These are phyloP conservation scores for Cossypha heuglini DNA, from an alignment of 2,797 vertebrate genomes.

Conservation along the genomic window DNA sequence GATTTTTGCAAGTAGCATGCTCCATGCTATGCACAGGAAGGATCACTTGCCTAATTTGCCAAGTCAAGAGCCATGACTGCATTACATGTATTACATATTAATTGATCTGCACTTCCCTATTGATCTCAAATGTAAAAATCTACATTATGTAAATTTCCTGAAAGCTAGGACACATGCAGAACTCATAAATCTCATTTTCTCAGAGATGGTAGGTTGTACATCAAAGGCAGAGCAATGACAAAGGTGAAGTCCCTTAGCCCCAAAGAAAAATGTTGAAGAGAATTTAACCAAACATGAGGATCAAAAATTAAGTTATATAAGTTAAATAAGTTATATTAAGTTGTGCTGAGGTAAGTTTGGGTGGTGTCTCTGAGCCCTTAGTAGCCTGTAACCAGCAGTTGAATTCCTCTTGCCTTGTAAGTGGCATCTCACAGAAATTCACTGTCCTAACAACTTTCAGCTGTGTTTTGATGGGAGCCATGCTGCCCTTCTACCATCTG, in stretches of 20 bases:
- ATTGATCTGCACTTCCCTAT: background rate
- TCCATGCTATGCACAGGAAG: background rate
- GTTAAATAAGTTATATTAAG: background rate
- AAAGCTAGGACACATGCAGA: background rate
- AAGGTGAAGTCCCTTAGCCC: background rate
- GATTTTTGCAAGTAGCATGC: background rate
- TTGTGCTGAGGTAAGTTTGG: background rate
- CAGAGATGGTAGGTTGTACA: background rate
- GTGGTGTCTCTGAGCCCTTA: background rate
- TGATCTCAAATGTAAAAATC: background rate
- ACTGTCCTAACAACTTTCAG: background rate
- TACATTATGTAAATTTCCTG: background rate
- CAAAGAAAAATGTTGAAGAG: background rate
- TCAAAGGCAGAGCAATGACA: background rate
- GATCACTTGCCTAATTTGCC: background rate
- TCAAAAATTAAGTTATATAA: background rate
- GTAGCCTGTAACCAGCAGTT: background rate
- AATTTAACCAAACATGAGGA: background rate
- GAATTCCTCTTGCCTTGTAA: background rate
- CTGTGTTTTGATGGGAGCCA: background rate
- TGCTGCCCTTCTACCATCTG: background rate
- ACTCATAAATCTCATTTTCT: background rate
- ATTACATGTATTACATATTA: background rate
- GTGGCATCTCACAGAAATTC: background rate
- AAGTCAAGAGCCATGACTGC: background rate